Evolutionary conservation across 2,888 invertebrate genomes (phyloP).

Genomic region (Loripinus fragilis): DNA sequence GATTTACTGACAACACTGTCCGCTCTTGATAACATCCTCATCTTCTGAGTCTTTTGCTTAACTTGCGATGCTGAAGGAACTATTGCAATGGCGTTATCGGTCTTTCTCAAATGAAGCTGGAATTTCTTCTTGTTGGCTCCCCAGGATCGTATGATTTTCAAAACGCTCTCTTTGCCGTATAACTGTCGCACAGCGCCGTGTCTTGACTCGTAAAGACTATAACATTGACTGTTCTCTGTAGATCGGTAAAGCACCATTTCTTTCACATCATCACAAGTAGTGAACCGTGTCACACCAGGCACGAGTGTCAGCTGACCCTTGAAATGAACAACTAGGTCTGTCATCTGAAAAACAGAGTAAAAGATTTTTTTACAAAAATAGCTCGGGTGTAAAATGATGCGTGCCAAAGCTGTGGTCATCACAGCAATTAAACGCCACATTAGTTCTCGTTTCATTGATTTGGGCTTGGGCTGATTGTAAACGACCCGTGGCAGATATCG

Average conservation of each 20-base stretch:
- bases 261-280: slow-evolving; percentile 3
- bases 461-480: no score
- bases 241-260: neutral
- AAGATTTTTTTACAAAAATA: neutral
- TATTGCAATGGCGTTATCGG: neutral
- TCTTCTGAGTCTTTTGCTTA: neutral
- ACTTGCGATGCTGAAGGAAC: neutral
- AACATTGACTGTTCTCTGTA: neutral
- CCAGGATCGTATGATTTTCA: neutral
- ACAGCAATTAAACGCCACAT: neutral
- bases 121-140: neutral
- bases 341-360: neutral
- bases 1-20: neutral
- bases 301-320: neutral
- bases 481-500: no score
- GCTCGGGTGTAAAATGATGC: no score
- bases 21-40: neutral
- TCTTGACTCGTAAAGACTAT: neutral
- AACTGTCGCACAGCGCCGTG: neutral
- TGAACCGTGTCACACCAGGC: slow-evolving; percentile 4
- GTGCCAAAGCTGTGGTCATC: no score
- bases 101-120: neutral
- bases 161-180: neutral
- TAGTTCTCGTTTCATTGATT: neutral
- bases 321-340: neutral